Percentiles rank a stretch among this genome's conserved stretches.
Evolutionary conservation across 2,113 vertebrate species (phyloP).

Genomic region (Vidua chalybeata): DNA sequence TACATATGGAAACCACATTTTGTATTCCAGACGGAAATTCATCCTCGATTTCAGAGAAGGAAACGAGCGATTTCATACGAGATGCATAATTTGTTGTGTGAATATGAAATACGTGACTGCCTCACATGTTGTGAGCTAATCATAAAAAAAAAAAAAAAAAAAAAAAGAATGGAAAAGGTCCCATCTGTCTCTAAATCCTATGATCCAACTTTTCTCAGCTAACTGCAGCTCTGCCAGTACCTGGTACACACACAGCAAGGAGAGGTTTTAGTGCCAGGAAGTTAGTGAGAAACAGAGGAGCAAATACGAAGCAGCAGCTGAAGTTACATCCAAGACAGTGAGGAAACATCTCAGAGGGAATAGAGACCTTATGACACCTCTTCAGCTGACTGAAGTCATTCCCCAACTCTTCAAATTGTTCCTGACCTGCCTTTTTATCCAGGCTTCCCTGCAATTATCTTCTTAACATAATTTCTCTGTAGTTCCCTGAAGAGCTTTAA

Average conservation of each 20-base stretch:
- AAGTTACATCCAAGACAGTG: background rate
- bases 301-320: background rate
- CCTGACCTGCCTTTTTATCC: constrained; percentile 23
- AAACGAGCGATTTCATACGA: constrained; percentile 35
- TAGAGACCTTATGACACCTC: background rate
- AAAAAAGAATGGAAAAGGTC: constrained; percentile 13
- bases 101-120: constrained; percentile 54
- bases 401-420: constrained; percentile 3
- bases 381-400: constrained; percentile 15
- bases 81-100: constrained; percentile 58
- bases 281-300: background rate
- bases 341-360: background rate
- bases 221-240: constrained; percentile 30
- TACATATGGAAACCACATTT: constrained; percentile 52
- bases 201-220: constrained; percentile 51
- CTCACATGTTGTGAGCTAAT: constrained; percentile 45
- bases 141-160: background rate
- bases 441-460: background rate
- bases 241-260: background rate
- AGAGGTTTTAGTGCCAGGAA: background rate
- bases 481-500: constrained; percentile 32
- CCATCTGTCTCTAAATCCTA: constrained; percentile 58
- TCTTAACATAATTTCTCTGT: constrained; percentile 22
- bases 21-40: constrained; percentile 55
- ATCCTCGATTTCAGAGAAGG: constrained; percentile 6